These are phyloP conservation scores for Euzophera pinguis DNA, from an alignment of 2,888 invertebrate species.

Conservation along the genomic window DNA sequence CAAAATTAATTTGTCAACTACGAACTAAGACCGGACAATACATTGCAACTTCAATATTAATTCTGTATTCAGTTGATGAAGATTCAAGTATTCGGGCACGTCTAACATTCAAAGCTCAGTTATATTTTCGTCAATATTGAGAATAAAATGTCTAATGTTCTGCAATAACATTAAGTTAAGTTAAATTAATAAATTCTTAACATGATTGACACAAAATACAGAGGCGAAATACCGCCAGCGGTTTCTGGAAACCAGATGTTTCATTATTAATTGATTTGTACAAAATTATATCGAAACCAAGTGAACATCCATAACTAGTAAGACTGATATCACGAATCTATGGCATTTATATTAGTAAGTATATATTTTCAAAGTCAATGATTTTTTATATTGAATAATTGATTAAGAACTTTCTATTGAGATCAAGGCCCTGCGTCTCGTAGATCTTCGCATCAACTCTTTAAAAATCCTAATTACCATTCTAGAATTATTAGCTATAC, in stretches of 20 bases:
- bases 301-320: constrained; percentile 17
- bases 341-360: constrained; percentile 34
- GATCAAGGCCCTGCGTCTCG: constrained; percentile 63
- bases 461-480: constrained; percentile 52
- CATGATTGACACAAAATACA: constrained; percentile 36
- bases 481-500: constrained; percentile 69
- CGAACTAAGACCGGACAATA: constrained; percentile 36
- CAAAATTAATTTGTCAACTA: constrained; percentile 49
- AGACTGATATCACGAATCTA: constrained; percentile 35
- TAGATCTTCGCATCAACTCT: constrained; percentile 50
- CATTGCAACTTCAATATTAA: constrained; percentile 7
- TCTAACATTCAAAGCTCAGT: constrained; percentile 25
- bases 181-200: constrained; percentile 33
- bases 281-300: constrained; percentile 9
- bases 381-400: constrained; percentile 43
- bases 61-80: not conserved
- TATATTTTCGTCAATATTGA: constrained; percentile 24
- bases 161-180: constrained; percentile 30
- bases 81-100: constrained; percentile 15
- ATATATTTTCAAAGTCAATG: constrained; percentile 46
- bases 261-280: constrained; percentile 20
- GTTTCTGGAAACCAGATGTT: constrained; percentile 31
- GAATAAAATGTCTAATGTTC: constrained; percentile 31
- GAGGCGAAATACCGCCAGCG: constrained; percentile 57
- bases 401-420: constrained; percentile 60